These are phyloP conservation scores for Epizoanthus rinbou DNA, from an alignment of 92 coral and sea anemone genomes.

Conservation along the genomic window DNA sequence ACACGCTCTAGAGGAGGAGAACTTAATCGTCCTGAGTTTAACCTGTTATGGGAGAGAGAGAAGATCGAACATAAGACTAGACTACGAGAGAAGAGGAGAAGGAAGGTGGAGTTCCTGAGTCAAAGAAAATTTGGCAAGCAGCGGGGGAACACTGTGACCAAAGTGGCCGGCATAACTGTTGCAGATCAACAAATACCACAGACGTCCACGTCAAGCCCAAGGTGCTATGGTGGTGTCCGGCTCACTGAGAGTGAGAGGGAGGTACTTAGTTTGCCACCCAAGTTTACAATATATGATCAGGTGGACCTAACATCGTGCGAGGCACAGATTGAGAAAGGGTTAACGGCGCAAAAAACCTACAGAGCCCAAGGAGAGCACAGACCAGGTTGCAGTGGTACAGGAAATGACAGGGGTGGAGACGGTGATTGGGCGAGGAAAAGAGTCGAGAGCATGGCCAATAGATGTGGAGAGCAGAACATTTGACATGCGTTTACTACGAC, in stretches of 20 bases:
- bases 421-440: background rate
- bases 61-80: background rate
- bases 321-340: too few species aligned
- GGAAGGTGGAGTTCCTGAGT: conserved; percentile 3
- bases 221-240: conserved; percentile 21
- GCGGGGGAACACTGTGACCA: background rate
- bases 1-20: background rate
- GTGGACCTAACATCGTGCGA: conserved; percentile 17
- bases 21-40: background rate
- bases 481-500: conserved; percentile 27
- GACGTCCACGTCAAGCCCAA: conserved; percentile 14
- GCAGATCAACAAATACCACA: background rate
- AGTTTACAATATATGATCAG: conserved; percentile 14
- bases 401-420: background rate
- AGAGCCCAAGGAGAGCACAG: conserved; percentile 14
- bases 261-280: conserved; percentile 26
- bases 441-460: background rate
- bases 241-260: background rate
- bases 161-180: background rate
- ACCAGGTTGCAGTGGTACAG: background rate
- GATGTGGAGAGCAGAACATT: background rate
- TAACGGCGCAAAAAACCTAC: conserved; percentile 2
- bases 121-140: conserved; percentile 1
- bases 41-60: background rate
- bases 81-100: background rate